Percentiles rank a stretch among this genome's conserved stretches.
These are phyloP conservation scores for Tachuris rubrigastra DNA, from an alignment of 2,113 vertebrate species.

Conservation along the genomic window DNA sequence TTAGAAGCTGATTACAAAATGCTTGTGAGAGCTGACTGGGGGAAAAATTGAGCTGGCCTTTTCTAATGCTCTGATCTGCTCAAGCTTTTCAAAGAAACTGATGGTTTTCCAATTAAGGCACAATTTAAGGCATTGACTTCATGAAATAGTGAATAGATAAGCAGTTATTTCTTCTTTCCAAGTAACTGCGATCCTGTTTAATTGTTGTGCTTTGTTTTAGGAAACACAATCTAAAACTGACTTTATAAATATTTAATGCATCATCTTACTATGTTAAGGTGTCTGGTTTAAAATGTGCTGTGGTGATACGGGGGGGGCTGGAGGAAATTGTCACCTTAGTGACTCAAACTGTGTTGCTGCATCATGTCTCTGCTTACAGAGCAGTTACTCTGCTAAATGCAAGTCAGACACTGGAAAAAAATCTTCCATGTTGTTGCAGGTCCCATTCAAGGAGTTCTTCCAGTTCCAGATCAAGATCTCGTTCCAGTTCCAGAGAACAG, in stretches of 20 bases:
- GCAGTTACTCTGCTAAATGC: not conserved
- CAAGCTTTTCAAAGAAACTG: not conserved
- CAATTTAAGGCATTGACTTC: not conserved
- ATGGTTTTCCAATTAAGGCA: conserved; percentile 20
- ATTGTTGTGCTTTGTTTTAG: not conserved
- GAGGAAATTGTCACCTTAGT: not conserved
- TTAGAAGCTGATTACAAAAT: not conserved
- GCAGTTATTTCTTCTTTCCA: not conserved
- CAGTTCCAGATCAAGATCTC: conserved; percentile 95
- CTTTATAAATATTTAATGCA: not conserved
- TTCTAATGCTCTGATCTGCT: not conserved
- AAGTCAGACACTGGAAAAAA: conserved; percentile 64
- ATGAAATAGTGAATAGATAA: not conserved
- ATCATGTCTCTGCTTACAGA: not conserved
- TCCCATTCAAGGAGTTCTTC: conserved; percentile 96
- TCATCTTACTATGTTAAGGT: not conserved
- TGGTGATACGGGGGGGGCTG: not conserved
- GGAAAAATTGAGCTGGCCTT: not conserved
- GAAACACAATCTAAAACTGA: not conserved
- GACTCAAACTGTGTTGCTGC: not conserved
- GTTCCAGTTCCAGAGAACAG: conserved; percentile 85
- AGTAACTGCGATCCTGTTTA: not conserved
- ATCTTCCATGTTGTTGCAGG: conserved; percentile 88
- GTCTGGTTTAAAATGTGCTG: not conserved
- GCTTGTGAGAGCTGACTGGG: not conserved